Evolutionary conservation across 1,140 invertebrate species (phyloP).

Genomic region (Lepidurus apus): DNA sequence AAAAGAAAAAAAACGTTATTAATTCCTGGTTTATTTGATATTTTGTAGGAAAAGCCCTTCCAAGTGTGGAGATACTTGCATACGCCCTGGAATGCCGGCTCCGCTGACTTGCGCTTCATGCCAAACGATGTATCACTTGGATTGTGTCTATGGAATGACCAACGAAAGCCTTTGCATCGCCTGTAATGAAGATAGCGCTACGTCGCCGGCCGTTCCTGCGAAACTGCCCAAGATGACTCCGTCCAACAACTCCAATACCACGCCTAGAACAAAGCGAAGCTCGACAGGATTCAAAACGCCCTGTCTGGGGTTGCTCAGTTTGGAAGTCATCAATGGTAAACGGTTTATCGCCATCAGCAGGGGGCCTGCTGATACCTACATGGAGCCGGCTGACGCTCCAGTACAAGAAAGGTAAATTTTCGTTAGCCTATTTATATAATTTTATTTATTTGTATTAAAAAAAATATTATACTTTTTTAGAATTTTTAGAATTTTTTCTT

Average conservation of each 20-base stretch:
- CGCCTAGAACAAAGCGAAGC: not conserved
- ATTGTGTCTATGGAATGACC: not conserved
- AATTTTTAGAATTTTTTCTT: too few relatives aligned
- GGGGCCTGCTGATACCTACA: conserved; percentile 10
- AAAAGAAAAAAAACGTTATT: not conserved
- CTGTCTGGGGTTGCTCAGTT: conserved; percentile 6
- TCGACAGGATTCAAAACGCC: not conserved
- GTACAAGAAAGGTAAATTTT: not conserved
- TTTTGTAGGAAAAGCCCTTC: not conserved
- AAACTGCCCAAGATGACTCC: not conserved
- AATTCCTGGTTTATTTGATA: not conserved
- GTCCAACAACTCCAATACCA: not conserved
- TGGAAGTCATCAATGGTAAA: conserved; percentile 32
- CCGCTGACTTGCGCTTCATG: not conserved
- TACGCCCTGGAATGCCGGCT: not conserved
- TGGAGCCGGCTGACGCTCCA: not conserved
- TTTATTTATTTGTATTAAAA: too few relatives aligned
- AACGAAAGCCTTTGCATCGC: conserved; percentile 7
- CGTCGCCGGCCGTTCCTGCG: not conserved
- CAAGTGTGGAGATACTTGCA: conserved; percentile 3
- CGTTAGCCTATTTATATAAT: too few relatives aligned
- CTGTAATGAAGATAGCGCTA: conserved; percentile 17
- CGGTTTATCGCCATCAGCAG: conserved; percentile 31
- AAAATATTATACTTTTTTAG: too few relatives aligned
- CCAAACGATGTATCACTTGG: not conserved